Conservation (phyloP, 2,113 vertebrate species). For the Pantherophis guttatus region DNA sequence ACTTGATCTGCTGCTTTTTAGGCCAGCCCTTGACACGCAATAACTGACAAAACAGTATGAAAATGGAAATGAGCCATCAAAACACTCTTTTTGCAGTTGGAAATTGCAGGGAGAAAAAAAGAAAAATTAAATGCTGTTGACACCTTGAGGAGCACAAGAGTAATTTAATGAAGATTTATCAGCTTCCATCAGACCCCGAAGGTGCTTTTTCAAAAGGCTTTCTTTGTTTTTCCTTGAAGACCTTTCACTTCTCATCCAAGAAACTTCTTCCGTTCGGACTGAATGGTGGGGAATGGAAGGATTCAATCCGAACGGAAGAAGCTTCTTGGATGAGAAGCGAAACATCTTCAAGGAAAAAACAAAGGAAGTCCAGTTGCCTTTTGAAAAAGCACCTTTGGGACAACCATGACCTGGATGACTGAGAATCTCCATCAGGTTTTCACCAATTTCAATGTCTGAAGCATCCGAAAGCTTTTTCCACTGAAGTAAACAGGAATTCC, state of each 20-base stretch:
- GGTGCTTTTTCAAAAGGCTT: no score
- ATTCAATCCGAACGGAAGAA: neutral
- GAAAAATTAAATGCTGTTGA: no score
- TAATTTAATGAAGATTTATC: neutral
- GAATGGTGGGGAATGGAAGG: neutral
- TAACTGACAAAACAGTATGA: no score
- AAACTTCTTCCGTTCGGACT: neutral
- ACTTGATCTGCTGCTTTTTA: neutral
- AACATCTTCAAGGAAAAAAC: neutral
- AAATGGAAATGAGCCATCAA: neutral
- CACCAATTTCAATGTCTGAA: neutral
- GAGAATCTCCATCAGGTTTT: neutral
- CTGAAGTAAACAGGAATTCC: neutral
- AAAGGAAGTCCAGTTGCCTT: no score
- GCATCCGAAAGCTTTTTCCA: neutral
- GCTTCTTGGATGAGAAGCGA: neutral
- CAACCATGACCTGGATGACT: neutral
- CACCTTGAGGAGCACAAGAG: neutral
- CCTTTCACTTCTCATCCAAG: neutral
- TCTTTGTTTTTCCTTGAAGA: neutral
- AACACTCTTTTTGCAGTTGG: neutral
- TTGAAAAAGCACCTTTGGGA: neutral
- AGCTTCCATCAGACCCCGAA: neutral
- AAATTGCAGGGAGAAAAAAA: no score
- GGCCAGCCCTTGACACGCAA: neutral